Evolutionary conservation across 2,888 invertebrate genomes (phyloP).

Genomic region (Pachycephus smyrnensis): DNA sequence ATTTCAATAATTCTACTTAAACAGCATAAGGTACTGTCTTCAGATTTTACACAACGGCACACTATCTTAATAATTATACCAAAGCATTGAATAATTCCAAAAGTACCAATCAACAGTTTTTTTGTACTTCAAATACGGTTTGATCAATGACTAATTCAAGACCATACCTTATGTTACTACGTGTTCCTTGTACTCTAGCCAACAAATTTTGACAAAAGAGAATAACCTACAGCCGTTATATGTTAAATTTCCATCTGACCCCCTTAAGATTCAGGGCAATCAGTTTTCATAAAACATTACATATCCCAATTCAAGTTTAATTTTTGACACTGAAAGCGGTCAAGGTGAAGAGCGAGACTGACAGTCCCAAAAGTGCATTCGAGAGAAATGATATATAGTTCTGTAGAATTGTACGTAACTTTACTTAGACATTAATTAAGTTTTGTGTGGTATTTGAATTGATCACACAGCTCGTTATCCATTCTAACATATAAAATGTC

Average conservation of each 20-base stretch:
- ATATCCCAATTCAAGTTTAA: background rate
- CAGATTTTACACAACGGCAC: slow-evolving; percentile 25
- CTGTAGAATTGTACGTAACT: background rate
- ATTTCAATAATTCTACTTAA: slow-evolving; percentile 25
- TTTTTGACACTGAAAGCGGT: background rate
- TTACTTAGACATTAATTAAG: slow-evolving; percentile 26
- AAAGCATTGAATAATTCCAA: background rate
- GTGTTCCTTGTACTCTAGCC: background rate
- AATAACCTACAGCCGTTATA: background rate
- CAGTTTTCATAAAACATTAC: background rate
- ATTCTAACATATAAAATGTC: slow-evolving; percentile 64
- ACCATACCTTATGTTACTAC: background rate
- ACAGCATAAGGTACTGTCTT: slow-evolving; percentile 38
- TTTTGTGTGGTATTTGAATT: slow-evolving; percentile 56
- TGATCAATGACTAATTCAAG: background rate
- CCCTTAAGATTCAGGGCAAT: background rate
- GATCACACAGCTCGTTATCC: slow-evolving; percentile 59
- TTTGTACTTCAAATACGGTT: background rate
- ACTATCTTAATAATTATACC: slow-evolving; percentile 10
- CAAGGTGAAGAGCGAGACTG: background rate
- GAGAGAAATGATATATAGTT: background rate
- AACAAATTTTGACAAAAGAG: background rate
- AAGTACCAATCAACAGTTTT: background rate
- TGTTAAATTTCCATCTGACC: background rate
- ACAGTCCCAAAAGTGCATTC: background rate